Evolutionary conservation across 2,888 invertebrate species (phyloP).

Genomic region (Noctua janthina): DNA sequence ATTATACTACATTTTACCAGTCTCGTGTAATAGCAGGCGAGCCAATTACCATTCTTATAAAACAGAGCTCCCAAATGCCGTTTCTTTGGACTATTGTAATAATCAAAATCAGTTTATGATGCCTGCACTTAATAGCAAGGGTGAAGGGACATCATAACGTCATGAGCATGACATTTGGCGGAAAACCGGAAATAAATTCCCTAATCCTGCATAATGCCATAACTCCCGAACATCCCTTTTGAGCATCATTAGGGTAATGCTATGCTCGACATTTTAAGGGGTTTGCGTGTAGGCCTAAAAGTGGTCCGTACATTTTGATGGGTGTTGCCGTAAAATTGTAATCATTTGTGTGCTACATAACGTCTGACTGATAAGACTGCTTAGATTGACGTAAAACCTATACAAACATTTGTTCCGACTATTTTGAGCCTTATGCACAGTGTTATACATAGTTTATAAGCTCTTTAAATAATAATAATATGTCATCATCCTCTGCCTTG

Average conservation of each 20-base stretch:
- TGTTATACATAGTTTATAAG: background rate
- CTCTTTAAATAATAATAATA: background rate
- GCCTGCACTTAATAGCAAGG: slow-evolving; percentile 8
- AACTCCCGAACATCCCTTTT: background rate
- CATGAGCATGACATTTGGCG: background rate
- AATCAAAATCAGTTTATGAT: background rate
- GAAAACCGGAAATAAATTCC: slow-evolving; percentile 1
- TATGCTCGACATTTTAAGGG: background rate
- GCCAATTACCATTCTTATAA: background rate
- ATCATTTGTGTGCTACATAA: background rate
- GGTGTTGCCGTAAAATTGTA: background rate
- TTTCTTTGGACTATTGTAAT: background rate
- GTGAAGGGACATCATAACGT: background rate
- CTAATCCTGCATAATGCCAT: background rate
- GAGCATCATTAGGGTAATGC: slow-evolving; percentile 6
- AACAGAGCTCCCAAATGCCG: background rate
- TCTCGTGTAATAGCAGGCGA: background rate
- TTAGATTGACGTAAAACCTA: background rate
- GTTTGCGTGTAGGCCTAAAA: background rate
- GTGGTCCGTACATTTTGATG: background rate
- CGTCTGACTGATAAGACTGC: too few relatives aligned
- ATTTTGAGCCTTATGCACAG: background rate
- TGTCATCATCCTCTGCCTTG: too few relatives aligned
- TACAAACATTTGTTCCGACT: background rate
- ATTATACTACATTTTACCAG: background rate